Base-by-base conservation (phyloP, 1,140 invertebrate species). In the Euura lappo region DNA sequence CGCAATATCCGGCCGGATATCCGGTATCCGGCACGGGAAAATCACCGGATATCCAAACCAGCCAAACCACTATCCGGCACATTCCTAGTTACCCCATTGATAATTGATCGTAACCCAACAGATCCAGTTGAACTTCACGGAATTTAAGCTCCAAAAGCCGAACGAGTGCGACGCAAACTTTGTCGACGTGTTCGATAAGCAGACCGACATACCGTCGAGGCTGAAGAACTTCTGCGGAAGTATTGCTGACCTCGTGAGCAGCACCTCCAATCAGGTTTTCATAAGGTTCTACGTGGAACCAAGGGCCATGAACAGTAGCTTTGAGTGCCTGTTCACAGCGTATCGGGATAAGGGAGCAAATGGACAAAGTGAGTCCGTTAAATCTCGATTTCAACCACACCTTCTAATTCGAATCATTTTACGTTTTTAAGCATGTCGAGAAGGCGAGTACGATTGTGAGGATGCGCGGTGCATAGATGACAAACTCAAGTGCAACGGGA, bases 91-190 rank as follows among this genome's bases (percentile, higher is more conserved):
- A 28, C 28, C 28, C 1, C 1, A 28, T 28, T 28, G 28, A 28
- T 28, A 1, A 28, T 28, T 28, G 28, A 28, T 28, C 28, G 28
- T 28, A 28, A 28, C 64, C 80, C 88, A 84, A 74, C 89, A 94
- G 93, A 94, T 96, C 76, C 93, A 92, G 79, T 83, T 96, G 67
- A 89, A 90, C 66, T 96, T 95, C 81, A 84, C 90, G 45, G 79
- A 85, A 46, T 95, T 95, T 81, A 85, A 89, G 51, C 85, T 96
- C 75, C 89, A 89, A 64, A 91, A 91, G 78, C 94, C 94, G 2
- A 96, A 96, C 82, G 93, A 96, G 78, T 96, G 95, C 78, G 92
- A 94, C n/a, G 90, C 89, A 10, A 96, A 96, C 85, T 95, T 93
- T 80, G 88, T 96, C 64, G 93, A 96, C 82, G 89, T 96, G 66